A percentile compares a stretch with the other conserved stretches of the same genome.
Conservation (phyloP, 2,888 invertebrate species). For the Diaperis boleti region DNA sequence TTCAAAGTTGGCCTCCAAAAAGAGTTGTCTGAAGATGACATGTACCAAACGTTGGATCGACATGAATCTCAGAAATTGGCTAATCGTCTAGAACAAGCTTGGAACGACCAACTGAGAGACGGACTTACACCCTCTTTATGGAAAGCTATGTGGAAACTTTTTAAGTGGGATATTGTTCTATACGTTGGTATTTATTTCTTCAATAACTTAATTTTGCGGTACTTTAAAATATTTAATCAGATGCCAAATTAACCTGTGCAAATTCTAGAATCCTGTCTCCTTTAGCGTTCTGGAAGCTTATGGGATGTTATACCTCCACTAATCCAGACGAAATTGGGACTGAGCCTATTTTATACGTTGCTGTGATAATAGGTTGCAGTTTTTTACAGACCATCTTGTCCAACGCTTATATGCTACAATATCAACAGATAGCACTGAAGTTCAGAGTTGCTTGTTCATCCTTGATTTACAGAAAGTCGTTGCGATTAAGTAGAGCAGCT, state of each 20-base stretch:
- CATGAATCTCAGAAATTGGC: slow-evolving; percentile 66
- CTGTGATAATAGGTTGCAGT: slow-evolving; percentile 1
- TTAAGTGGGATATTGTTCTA: neutral
- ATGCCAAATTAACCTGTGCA: too few species aligned
- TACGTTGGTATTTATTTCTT: neutral
- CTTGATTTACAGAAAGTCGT: slow-evolving; percentile 71
- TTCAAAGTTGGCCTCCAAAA: slow-evolving; percentile 67
- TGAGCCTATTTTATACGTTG: slow-evolving; percentile 53
- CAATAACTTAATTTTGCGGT: neutral
- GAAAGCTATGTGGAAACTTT: slow-evolving; percentile 48
- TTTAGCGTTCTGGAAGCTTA: slow-evolving; percentile 71
- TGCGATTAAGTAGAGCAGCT: slow-evolving; percentile 79
- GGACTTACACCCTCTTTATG: slow-evolving; percentile 66
- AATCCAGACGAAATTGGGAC: slow-evolving; percentile 83
- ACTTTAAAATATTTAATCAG: neutral
- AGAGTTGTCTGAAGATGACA: slow-evolving; percentile 64
- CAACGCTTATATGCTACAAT: neutral
- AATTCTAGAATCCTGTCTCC: slow-evolving; percentile 39
- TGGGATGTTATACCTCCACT: slow-evolving; percentile 71
- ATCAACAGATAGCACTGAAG: slow-evolving; percentile 76
- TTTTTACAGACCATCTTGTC: neutral
- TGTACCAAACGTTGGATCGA: slow-evolving; percentile 56
- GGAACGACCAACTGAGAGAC: slow-evolving; percentile 58
- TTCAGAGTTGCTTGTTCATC: slow-evolving; percentile 77
- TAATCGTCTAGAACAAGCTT: slow-evolving; percentile 62